These are phyloP conservation scores for Netelia melanura DNA, from an alignment of 2,888 invertebrate genomes.

Conservation along the genomic window DNA sequence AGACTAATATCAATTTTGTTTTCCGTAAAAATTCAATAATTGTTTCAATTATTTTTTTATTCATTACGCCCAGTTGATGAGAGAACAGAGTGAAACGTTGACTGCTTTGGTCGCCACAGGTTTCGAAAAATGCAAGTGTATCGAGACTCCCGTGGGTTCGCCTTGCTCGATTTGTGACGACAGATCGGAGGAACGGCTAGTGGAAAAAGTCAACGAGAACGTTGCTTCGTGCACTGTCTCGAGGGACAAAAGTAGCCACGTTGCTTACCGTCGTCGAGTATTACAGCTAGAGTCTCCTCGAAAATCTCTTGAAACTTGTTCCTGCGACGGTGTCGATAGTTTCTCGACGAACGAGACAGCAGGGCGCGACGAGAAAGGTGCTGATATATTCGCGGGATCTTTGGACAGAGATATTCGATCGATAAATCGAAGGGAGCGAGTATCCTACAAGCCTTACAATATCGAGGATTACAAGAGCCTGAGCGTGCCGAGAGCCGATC, in stretches of 20 bases:
- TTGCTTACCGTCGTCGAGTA: slow-evolving; percentile 76
- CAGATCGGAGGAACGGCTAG: slow-evolving; percentile 73
- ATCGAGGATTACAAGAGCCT: slow-evolving; percentile 76
- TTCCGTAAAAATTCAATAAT: neutral
- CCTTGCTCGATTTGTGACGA: slow-evolving; percentile 79
- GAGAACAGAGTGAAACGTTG: slow-evolving; percentile 6
- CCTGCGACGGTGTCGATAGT: slow-evolving; percentile 65
- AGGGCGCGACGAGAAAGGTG: slow-evolving; percentile 40
- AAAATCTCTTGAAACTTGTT: slow-evolving; percentile 59
- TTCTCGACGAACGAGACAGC: slow-evolving; percentile 1
- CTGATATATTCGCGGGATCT: slow-evolving; percentile 33
- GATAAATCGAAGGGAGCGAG: slow-evolving; percentile 42
- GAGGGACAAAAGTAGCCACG: slow-evolving; percentile 77
- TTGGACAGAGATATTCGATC: slow-evolving; percentile 63
- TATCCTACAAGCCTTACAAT: slow-evolving; percentile 75
- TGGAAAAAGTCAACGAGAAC: slow-evolving; percentile 70
- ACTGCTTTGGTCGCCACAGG: slow-evolving; percentile 64
- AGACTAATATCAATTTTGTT: too few species aligned
- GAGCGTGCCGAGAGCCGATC: slow-evolving; percentile 75
- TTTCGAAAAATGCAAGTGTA: slow-evolving; percentile 66
- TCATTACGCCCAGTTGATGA: neutral
- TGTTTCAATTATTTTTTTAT: slow-evolving; percentile 45
- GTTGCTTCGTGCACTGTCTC: slow-evolving; percentile 70
- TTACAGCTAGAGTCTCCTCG: slow-evolving; percentile 60
- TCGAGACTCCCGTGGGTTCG: slow-evolving; percentile 75